These are phyloP conservation scores for Borostomias antarcticus DNA, from an alignment of 2,797 vertebrate genomes.

Conservation along the genomic window DNA sequence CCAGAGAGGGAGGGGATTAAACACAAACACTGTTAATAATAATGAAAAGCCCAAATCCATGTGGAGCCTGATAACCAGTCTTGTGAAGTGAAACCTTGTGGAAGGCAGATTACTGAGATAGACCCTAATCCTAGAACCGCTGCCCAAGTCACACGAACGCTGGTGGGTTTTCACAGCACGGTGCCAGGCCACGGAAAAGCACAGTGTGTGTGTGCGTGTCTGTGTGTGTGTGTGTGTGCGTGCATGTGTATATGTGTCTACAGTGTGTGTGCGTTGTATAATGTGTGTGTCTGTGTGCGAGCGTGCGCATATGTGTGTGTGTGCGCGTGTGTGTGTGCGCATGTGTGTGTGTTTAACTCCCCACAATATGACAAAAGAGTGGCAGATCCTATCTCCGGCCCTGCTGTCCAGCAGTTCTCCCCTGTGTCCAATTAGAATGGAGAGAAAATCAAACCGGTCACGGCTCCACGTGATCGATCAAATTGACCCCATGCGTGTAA, in stretches of 20 bases:
- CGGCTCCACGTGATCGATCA: slow-evolving; percentile 60
- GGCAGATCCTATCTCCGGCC: slow-evolving; percentile 37
- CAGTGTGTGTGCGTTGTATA: slow-evolving; percentile 4
- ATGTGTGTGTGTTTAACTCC: slow-evolving; percentile 9
- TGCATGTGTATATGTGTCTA: not conserved
- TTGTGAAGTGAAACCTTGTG: slow-evolving; percentile 42
- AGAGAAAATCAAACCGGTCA: slow-evolving; percentile 59
- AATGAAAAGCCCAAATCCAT: slow-evolving; percentile 32
- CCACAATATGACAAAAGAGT: slow-evolving; percentile 22
- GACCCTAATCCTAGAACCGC: slow-evolving; percentile 13
- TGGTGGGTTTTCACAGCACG: too few species aligned
- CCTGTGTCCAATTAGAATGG: slow-evolving; percentile 65
- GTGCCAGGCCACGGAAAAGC: too few species aligned
- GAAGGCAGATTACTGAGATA: slow-evolving; percentile 40
- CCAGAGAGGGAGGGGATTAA: slow-evolving; percentile 37
- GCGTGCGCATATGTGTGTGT: not conserved
- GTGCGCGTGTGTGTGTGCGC: not conserved
- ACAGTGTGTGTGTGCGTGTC: too few species aligned
- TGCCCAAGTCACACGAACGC: too few species aligned
- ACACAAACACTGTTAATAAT: slow-evolving; percentile 50
- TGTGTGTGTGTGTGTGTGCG: not conserved
- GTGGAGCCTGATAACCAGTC: slow-evolving; percentile 3
- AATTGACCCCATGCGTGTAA: slow-evolving; percentile 54
- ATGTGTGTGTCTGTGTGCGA: slow-evolving; percentile 10
- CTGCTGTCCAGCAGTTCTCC: slow-evolving; percentile 18